These are phyloP conservation scores for Atta colombica DNA, from an alignment of 1,140 invertebrate genomes.

Conservation along the genomic window DNA sequence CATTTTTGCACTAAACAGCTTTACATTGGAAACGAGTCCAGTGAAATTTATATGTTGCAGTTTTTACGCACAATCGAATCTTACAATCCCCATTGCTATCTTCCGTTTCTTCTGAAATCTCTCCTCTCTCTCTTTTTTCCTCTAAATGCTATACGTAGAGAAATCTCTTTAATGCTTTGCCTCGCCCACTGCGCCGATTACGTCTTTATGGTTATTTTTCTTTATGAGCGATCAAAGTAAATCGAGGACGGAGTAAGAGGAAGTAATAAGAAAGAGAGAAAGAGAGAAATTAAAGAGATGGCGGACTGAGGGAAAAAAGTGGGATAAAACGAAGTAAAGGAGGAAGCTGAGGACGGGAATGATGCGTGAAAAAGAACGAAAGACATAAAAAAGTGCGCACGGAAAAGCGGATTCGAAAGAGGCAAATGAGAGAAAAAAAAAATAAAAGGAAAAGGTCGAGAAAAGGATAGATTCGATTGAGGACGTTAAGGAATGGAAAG, in stretches of 20 bases:
- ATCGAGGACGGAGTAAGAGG: slow-evolving; percentile 30
- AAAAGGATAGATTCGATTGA: slow-evolving; percentile 34
- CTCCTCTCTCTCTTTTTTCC: slow-evolving; percentile 3
- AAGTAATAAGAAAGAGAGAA: slow-evolving; percentile 29
- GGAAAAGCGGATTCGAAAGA: slow-evolving; percentile 56
- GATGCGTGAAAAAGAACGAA: slow-evolving; percentile 52
- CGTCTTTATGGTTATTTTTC: slow-evolving; percentile 64
- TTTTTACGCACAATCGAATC: slow-evolving; percentile 50
- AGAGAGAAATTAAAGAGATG: slow-evolving; percentile 52
- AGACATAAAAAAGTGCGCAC: slow-evolving; percentile 32
- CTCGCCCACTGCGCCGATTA: slow-evolving; percentile 38
- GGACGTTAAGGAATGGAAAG: slow-evolving; percentile 19
- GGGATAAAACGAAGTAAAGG: slow-evolving; percentile 24
- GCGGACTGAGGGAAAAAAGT: slow-evolving; percentile 6
- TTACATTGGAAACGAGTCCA: not conserved
- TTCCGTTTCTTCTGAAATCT: slow-evolving; percentile 38
- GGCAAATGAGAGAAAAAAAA: slow-evolving; percentile 54
- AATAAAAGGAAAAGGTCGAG: not conserved
- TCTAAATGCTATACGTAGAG: slow-evolving; percentile 52
- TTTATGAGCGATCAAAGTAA: slow-evolving; percentile 70
- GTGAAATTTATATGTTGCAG: slow-evolving; percentile 45
- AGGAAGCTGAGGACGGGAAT: slow-evolving; percentile 14
- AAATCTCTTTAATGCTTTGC: slow-evolving; percentile 41
- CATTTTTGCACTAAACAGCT: not conserved
- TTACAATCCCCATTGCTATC: slow-evolving; percentile 45